Evolutionary conservation across 2,888 invertebrate species (phyloP).

Genomic region (Andrena chrysosceles): DNA sequence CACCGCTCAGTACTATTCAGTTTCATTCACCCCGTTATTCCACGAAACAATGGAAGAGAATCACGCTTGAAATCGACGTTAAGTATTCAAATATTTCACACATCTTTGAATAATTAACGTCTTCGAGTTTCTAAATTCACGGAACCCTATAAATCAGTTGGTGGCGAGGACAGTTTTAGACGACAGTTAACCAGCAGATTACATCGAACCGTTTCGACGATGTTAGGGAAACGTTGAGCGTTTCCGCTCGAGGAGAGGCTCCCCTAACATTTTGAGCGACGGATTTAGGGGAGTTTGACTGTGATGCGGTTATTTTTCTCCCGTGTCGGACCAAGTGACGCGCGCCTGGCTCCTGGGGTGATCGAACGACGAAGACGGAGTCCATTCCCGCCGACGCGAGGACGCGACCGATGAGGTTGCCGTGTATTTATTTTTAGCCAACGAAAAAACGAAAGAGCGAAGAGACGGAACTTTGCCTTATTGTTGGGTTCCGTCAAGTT

Average conservation of each 20-base stretch:
- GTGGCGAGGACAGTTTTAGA: not conserved
- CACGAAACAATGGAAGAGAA: no score
- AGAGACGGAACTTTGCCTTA: slow-evolving; percentile 54
- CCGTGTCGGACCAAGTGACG: not conserved
- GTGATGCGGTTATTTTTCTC: slow-evolving; percentile 3
- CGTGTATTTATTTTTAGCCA: slow-evolving; percentile 53
- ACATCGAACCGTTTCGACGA: not conserved
- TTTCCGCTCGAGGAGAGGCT: not conserved
- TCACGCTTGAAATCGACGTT: no score
- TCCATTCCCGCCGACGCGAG: not conserved
- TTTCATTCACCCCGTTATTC: no score
- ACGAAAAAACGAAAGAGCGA: slow-evolving; percentile 47
- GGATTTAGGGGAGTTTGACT: not conserved
- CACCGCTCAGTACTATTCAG: no score
- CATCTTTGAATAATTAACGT: no score
- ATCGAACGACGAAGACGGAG: slow-evolving; percentile 12
- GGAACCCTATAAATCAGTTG: no score
- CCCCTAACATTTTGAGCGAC: slow-evolving; percentile 13
- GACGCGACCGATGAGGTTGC: slow-evolving; percentile 3
- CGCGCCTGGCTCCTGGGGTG: not conserved
- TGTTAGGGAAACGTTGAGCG: not conserved
- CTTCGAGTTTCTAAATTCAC: no score
- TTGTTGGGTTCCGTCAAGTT: slow-evolving; percentile 60
- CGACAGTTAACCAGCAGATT: not conserved
- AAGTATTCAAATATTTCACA: no score